Evolutionary conservation across 2,113 vertebrate species (phyloP), one percentile per base, ranked within the genome.

Genomic region (Neodontobutis hainanensis): DNA sequence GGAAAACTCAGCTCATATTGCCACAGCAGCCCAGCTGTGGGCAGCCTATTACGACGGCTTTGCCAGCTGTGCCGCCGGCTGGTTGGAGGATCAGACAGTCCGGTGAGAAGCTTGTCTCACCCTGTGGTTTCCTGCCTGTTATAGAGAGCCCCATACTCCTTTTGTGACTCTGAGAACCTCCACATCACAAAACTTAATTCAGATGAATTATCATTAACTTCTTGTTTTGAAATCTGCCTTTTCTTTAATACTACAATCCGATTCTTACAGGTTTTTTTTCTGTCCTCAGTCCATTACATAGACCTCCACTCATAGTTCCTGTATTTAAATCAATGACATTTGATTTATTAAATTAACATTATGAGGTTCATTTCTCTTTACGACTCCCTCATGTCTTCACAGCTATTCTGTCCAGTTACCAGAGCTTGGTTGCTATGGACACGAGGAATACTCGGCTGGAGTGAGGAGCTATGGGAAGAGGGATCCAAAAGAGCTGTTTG

Each of bases 331-430:
- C 19, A 27, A 27, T 27, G 19, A 27, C 19, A 27, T 27, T 27
- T 27, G 19, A 27, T 27, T 27, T 27, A 27, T 27, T 27, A 27
- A 27, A 27, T 27, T 3, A 27, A 27, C 19, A 27, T 27, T 27
- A 3, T 42, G 10, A 57, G 45, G 46, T 68, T 69, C 27, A 56
- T 62, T 70, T 43, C 38, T 46, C 15, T 10, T 67, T 14, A 49
- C 76, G 51, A 74, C 56, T 68, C 58, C 49, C 63, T 60, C 62
- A 44, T 75, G 0, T 78, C 49, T 80, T 70, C 51, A 58, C 90
- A 99, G 97, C 82, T 97, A 98, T n/a, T 94, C 96, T 14, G 94
- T 98, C 89, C 96, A 94, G 3, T 88, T 81, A 35, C 95, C 97
- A 38, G 94, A 95, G 50, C 94, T 95, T 0, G 96, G 96, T 85